Conservation (phyloP, 2,888 invertebrate species). For the Caradrina kadenii region DNA sequence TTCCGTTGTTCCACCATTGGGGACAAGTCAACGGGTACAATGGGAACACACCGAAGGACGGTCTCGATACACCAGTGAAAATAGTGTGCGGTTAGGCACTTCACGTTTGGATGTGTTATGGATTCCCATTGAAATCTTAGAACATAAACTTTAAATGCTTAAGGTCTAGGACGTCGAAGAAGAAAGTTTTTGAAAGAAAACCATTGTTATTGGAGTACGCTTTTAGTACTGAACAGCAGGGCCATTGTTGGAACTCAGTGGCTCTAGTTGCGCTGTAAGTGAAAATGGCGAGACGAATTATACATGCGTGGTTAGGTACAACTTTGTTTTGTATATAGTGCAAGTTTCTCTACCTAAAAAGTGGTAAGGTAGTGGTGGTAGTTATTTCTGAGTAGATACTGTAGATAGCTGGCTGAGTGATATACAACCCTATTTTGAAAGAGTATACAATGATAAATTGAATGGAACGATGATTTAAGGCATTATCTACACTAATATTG, state of each 20-base stretch:
- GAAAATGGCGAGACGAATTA: constrained; percentile 35
- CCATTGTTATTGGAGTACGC: constrained; percentile 36
- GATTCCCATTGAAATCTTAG: constrained; percentile 67
- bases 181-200: constrained; percentile 53
- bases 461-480: no score
- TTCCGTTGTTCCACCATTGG: no score
- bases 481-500: no score
- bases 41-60: constrained; percentile 22
- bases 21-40: neutral
- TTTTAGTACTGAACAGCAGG: constrained; percentile 12
- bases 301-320: neutral
- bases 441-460: no score
- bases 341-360: constrained; percentile 3
- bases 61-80: constrained; percentile 51
- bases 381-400: neutral
- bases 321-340: constrained; percentile 14
- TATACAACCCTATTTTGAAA: no score
- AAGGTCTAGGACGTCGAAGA: constrained; percentile 64
- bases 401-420: no score
- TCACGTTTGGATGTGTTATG: constrained; percentile 57
- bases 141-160: constrained; percentile 72
- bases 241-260: constrained; percentile 18
- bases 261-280: constrained; percentile 36
- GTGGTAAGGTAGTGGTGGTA: no score
- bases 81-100: constrained; percentile 54